Base-by-base conservation (phyloP, 1,140 invertebrate genomes). In the Oryctes rhinoceros region DNA sequence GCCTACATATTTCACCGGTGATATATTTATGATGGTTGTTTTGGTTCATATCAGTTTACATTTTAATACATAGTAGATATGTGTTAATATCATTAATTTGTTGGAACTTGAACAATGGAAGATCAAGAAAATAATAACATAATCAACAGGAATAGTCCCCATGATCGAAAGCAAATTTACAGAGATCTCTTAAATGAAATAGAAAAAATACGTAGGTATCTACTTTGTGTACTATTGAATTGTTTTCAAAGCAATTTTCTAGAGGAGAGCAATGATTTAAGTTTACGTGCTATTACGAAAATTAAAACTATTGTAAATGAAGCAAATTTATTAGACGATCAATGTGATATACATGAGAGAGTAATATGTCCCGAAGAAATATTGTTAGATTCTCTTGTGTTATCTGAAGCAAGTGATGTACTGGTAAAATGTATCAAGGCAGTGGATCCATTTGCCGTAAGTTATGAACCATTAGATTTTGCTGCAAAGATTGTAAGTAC, bases 331-430 rank as follows among this genome's bases (percentile, higher is more conserved):
- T 81, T 90, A 35, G 83, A 88, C 20, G 81, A 81, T 11, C 85
- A 89, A 79, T 86, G 86, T 11, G 82, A 84, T 18, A 83, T 89
- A 11, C 84, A 88, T 24, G 87, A 89, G 18, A 82, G 86, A 49
- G 86, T 88, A 3, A 85, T 85, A 62, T 85, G 89, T 83, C 86
- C 88, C 0, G 88, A 89, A 78, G 90, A 90, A 84, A 87, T 87
- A 20, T 86, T 89, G 74, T 82, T 90, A 37, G 89, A 90, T 79
- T 89, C 88, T 0, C 83, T 86, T 24, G 87, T 90, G 37, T 81
- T 90, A 1, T 86, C 87, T 7, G 86, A 87, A 0, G 87, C 89
- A 20, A 89, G 89, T 80, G 84, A 87, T 59, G 81, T 90, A 20
- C 85, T 89, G 5, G 85, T 88, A 35, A 86, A 87, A 13, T 89